These are phyloP conservation scores for Glaucomys volans DNA, from an alignment of 2,113 vertebrate genomes.

Conservation along the genomic window DNA sequence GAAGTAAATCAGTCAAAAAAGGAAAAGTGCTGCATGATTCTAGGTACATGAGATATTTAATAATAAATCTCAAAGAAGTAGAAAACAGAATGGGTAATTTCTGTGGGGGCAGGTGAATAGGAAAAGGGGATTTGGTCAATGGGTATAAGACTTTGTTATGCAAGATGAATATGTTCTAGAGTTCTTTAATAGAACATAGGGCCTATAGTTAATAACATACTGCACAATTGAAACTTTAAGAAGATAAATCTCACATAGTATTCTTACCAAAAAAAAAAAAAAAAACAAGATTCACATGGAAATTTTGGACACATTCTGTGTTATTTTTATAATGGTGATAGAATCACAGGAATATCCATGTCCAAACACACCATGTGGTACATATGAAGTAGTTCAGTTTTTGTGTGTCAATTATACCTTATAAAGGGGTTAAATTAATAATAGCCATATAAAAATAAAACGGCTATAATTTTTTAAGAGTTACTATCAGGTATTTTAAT, in stretches of 20 bases:
- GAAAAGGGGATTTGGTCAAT: background rate
- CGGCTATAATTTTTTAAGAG: background rate
- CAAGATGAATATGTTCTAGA: background rate
- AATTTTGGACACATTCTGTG: background rate
- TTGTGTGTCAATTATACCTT: background rate
- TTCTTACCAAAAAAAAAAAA: background rate
- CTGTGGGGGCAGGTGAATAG: background rate
- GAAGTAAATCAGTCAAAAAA: background rate
- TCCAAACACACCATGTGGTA: background rate
- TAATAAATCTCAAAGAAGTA: background rate
- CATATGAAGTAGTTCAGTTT: background rate
- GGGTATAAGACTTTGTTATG: background rate
- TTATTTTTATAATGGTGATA: background rate
- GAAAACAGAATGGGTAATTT: background rate
- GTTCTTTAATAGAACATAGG: background rate
- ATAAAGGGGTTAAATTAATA: background rate
- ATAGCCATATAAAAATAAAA: background rate
- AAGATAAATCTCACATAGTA: background rate
- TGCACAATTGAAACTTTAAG: background rate
- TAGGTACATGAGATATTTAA: background rate
- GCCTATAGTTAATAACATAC: background rate
- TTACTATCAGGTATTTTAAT: background rate
- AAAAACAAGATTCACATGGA: background rate
- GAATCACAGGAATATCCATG: background rate
- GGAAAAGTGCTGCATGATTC: background rate